phyloP scores from a whole-genome alignment of 2,797 vertebrate genomes.

The Cossypha polioptera region DNA sequence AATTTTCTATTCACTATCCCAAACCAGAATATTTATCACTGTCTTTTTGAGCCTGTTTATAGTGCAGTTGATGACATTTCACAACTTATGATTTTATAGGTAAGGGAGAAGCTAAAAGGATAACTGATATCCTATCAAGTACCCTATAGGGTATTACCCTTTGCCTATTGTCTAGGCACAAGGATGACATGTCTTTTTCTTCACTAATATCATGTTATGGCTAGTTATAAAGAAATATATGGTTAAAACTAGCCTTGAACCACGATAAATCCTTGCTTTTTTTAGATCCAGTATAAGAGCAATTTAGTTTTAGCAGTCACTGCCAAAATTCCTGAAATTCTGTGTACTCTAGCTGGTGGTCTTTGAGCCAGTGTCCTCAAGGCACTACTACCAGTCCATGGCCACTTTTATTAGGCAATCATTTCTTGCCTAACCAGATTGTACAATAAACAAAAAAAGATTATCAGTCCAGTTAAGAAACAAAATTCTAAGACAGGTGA shows the following conservation, averaged over 20 bases:
- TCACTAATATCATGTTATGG: not conserved
- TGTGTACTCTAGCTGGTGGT: not conserved
- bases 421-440: not conserved
- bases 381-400: not conserved
- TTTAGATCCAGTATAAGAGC: not conserved
- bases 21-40: not conserved
- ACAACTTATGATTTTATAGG: not conserved
- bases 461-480: not conserved
- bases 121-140: not conserved
- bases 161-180: not conserved
- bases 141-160: not conserved
- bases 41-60: not conserved
- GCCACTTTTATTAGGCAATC: not conserved
- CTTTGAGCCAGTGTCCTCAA: not conserved
- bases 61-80: not conserved
- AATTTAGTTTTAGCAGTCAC: not conserved
- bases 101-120: not conserved
- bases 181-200: not conserved
- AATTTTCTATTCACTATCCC: not conserved
- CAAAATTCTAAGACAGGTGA: not conserved
- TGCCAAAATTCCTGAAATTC: not conserved
- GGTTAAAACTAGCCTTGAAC: not conserved
- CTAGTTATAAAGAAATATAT: not conserved
- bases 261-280: not conserved
- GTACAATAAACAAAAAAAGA: not conserved